phyloP scores from a whole-genome alignment of 1,140 invertebrate species.

The Brachionus angularis region DNA sequence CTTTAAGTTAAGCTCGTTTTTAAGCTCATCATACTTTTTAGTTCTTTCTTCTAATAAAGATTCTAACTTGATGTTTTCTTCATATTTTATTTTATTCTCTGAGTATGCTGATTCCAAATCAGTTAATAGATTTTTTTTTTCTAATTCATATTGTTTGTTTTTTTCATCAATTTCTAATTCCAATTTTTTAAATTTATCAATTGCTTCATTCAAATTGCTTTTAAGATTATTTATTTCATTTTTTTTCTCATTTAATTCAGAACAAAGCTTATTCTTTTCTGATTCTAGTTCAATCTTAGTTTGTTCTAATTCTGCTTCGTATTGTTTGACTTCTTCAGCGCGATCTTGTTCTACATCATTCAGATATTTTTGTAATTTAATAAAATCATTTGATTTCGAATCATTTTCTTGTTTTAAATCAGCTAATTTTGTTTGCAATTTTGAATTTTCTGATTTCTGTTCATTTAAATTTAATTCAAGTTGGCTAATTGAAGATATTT shows the following conservation, averaged over 20 bases:
- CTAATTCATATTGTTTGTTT: neutral
- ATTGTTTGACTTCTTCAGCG: conserved; percentile 29
- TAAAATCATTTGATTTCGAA: conserved; percentile 18
- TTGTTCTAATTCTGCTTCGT: conserved; percentile 16
- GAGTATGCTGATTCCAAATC: conserved; percentile 26
- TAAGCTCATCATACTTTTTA: conserved; percentile 10
- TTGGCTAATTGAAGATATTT: neutral
- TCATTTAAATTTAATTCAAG: neutral
- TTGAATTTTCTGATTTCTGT: conserved; percentile 12
- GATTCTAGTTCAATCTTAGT: neutral
- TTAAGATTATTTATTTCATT: conserved; percentile 19
- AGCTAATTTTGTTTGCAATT: neutral
- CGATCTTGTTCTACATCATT: conserved; percentile 32
- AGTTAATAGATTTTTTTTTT: conserved; percentile 14
- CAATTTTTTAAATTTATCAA: neutral
- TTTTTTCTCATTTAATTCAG: neutral
- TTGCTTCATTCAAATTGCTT: neutral
- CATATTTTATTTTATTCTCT: conserved; percentile 9
- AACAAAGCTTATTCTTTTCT: neutral
- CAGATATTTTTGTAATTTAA: conserved; percentile 27
- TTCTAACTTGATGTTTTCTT: conserved; percentile 28
- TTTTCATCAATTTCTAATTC: neutral
- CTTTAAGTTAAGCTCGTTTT: conserved; percentile 2
- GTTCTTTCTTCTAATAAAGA: neutral
- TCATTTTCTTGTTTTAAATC: conserved; percentile 18